Percentiles rank a stretch among this genome's conserved stretches.
These are phyloP conservation scores for Ophiodon elongatus DNA, from an alignment of 2,113 vertebrate species.

Conservation along the genomic window DNA sequence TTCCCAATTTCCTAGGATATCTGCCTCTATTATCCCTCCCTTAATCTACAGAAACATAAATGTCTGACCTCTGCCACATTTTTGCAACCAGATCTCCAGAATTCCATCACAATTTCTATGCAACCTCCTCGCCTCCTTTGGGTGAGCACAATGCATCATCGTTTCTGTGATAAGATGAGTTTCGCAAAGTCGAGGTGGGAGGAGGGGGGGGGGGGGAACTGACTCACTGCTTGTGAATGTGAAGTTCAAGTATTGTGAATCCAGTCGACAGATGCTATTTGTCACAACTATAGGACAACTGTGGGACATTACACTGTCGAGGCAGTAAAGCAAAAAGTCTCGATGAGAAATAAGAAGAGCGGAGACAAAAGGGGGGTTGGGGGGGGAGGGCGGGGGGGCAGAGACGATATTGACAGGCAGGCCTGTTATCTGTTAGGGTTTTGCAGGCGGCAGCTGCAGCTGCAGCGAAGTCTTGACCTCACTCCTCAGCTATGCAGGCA, in stretches of 20 bases:
- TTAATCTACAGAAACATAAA: constrained; percentile 16
- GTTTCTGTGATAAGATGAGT: constrained; percentile 4
- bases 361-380: background rate
- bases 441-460: constrained; percentile 77
- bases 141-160: constrained; percentile 7
- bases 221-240: constrained; percentile 26
- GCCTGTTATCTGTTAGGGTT: constrained; percentile 76
- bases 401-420: constrained; percentile 53
- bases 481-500: constrained; percentile 74
- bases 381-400: background rate
- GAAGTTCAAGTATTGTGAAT: constrained; percentile 17
- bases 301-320: constrained; percentile 35
- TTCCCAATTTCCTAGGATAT: background rate
- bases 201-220: background rate
- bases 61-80: background rate
- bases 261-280: constrained; percentile 45
- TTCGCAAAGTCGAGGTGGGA: background rate
- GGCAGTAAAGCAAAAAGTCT: constrained; percentile 20
- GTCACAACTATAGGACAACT: constrained; percentile 39
- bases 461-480: constrained; percentile 74
- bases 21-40: background rate
- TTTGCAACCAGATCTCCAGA: constrained; percentile 6
- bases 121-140: constrained; percentile 8
- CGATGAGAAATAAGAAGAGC: constrained; percentile 38
- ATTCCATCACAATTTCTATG: constrained; percentile 13